Base-by-base conservation (phyloP, 1,140 invertebrate genomes). In the Ceratoteleas bidentatus region DNA sequence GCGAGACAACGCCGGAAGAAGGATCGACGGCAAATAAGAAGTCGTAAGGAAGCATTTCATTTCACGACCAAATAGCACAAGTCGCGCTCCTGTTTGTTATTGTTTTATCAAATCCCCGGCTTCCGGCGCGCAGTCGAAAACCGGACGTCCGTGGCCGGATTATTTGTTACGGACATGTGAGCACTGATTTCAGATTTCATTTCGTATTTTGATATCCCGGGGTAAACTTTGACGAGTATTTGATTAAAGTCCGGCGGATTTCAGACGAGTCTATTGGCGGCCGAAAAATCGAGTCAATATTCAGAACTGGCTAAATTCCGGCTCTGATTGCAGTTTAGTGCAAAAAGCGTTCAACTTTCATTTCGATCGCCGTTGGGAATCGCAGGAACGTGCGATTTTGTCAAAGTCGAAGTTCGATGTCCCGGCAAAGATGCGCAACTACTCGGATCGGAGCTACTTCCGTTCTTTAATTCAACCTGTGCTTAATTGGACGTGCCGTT, bases 21-120 rank as follows among this genome's bases (percentile, higher is more conserved):
- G 40, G 38, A 65, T 78, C 60, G 54, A 43, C 40, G 54, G 40
- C 53, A 79, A 79, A 70, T 72, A 72, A 79, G 68, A 79, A 64
- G 43, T 54, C 11, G 10, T 40, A 61, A 60, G 62, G 53, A 75
- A 58, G 52, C 38, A 4, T 33, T 62, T 64, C 40, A 56, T 62
- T 73, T 62, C 14, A 32, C 15, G 13, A 64, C 38, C 47, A 14
- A 53, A 40, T 6, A 40, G 36, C 36, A 11, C 36, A 8, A 2
- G 36, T 6, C 36, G 36, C 6, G 36, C 36, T 8, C 36, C 36
- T 11, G 36, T 40, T 40, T 34, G 56, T 58, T 69, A 58, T 69
- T 69, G 66, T 60, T 58, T 66, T 56, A 65, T 53, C 60, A 13
- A 62, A 57, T 57, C 14, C 3, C 36, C 4, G 40, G 11, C 10